Evolutionary conservation across 2,113 vertebrate species (phyloP).

Genomic region (Chlorodrepanis virens): DNA sequence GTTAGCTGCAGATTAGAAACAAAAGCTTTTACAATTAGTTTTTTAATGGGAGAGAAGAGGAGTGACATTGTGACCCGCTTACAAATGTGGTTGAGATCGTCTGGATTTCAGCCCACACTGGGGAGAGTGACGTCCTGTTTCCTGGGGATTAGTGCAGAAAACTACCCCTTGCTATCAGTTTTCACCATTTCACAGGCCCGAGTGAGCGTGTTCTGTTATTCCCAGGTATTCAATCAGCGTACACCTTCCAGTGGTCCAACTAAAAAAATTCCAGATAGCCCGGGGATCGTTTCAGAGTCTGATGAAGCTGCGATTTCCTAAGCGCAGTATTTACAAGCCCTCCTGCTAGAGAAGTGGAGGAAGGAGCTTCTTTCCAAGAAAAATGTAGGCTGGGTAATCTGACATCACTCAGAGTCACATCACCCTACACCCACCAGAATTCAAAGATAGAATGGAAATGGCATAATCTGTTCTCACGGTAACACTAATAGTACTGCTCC

Average conservation of each 20-base stretch:
- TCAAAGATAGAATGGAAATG: constrained; percentile 63
- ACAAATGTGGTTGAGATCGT: not conserved
- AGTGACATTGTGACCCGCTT: constrained; percentile 5
- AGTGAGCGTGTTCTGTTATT: not conserved
- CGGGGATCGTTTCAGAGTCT: not conserved
- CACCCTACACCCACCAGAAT: constrained; percentile 48
- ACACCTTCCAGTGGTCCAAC: not conserved
- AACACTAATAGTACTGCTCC: constrained; percentile 42
- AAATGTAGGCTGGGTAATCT: constrained; percentile 63
- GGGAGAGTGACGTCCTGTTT: not conserved
- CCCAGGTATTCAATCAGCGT: not conserved
- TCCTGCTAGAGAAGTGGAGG: constrained; percentile 13
- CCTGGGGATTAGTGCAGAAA: constrained; percentile 1
- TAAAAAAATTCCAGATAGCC: not conserved
- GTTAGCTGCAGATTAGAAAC: constrained; percentile 17
- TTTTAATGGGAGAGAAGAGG: constrained; percentile 24
- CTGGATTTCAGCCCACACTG: not conserved
- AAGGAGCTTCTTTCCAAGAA: constrained; percentile 67
- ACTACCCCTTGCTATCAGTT: not conserved
- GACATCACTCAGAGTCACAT: constrained; percentile 65
- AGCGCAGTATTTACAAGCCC: not conserved
- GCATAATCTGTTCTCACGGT: constrained; percentile 53
- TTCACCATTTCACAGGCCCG: not conserved
- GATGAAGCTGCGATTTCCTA: constrained; percentile 24
- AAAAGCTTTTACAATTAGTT: constrained; percentile 29